Evolutionary conservation across 2,888 invertebrate species (phyloP), one percentile per base, ranked within the genome.

Genomic region (Trissolcus brochymenae): DNA sequence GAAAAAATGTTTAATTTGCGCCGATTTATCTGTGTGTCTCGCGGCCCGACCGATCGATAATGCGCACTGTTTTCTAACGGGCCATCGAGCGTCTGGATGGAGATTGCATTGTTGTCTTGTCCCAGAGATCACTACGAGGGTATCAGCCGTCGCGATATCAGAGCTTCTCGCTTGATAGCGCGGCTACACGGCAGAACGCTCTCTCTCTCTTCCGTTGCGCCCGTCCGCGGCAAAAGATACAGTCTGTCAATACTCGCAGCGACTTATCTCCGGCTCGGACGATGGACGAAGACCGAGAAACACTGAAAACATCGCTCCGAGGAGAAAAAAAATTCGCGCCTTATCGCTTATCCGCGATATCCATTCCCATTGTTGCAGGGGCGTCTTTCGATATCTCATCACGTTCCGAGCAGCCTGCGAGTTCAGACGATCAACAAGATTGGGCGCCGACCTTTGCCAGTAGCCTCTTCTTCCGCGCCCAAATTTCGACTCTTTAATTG

Each of bases 51-150:
- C 66, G 73, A 80, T 79, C 78, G 83, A 82, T 83, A 82, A 64
- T 60, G 64, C 59, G 41, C 74, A 78, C 29, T 85, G 84, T 85
- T 85, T 84, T 85, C 84, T 83, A 85, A 75, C 75, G 61, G 74
- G 81, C 82, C 83, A 85, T 85, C 83, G 82, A 72, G 79, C 81
- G 83, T 66, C 82, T 82, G 83, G 82, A 79, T 74, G 83, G 83
- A 84, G 88, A 88, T 88, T 87, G 86, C 84, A 88, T 88, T 88
- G 88, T 88, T 88, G 88, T 88, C 88, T 88, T 88, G 88, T 88
- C 87, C 87, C 83, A 88, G 87, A 87, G 88, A 87, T 87, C 70
- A 73, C 84, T 83, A 83, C 81, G 88, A 87, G 88, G 88, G 87
- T 88, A 88, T 88, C 88, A 84, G 88, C 84, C 87, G 84, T 82